Conservation (phyloP, 1,140 invertebrate species). For the Magallana gigas region DNA sequence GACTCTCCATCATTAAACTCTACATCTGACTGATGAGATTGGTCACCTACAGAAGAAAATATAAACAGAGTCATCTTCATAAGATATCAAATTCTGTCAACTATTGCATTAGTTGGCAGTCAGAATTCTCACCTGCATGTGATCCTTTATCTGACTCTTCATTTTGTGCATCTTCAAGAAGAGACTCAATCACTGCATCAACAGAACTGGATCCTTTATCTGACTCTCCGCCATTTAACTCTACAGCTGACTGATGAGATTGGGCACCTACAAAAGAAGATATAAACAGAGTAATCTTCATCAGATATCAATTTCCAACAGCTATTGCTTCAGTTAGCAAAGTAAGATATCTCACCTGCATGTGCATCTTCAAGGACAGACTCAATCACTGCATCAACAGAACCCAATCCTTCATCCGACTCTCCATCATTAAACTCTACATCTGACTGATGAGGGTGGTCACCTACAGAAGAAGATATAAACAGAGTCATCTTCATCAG, state of each 20-base stretch:
- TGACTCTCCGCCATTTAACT: background rate
- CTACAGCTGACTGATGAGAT: background rate
- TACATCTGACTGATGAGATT: background rate
- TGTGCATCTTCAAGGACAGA: background rate
- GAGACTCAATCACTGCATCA: conserved; percentile 14
- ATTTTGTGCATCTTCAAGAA: background rate
- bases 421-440: background rate
- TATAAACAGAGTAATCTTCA: conserved; percentile 3
- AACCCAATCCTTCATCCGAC: background rate
- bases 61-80: conserved; percentile 15
- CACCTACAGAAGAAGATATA: conserved; percentile 14
- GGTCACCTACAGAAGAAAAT: conserved; percentile 9
- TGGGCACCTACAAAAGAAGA: background rate
- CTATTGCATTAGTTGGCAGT: background rate
- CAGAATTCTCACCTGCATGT: conserved; percentile 3
- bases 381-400: conserved; percentile 9
- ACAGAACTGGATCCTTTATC: background rate
- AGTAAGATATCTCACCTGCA: background rate
- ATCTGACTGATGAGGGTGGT: background rate
- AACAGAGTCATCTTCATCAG: no score
- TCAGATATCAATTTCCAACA: background rate
- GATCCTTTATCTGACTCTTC: no score
- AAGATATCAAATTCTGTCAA: background rate
- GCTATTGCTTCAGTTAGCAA: background rate
- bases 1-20: background rate